These are phyloP conservation scores for Mythimna vitellina DNA, from an alignment of 2,888 invertebrate genomes.

Conservation along the genomic window DNA sequence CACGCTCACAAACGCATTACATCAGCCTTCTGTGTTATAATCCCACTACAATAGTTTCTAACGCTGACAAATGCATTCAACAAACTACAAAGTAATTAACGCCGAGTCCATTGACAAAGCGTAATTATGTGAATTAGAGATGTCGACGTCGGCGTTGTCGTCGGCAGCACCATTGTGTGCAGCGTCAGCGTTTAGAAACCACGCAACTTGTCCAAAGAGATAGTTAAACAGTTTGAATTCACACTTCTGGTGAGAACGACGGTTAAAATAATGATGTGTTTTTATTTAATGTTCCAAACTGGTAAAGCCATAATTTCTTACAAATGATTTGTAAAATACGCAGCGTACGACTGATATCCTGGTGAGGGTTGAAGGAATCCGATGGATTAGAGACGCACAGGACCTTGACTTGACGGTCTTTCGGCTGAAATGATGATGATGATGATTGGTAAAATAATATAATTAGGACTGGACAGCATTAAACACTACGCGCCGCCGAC, in stretches of 20 bases:
- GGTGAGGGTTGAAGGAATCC: too few relatives aligned
- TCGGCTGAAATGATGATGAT: too few relatives aligned
- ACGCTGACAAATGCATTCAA: conserved; percentile 29
- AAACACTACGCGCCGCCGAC: too few relatives aligned
- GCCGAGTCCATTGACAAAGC: conserved; percentile 19
- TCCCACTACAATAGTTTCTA: conserved; percentile 18
- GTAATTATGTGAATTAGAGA: conserved; percentile 23
- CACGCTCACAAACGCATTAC: conserved; percentile 23
- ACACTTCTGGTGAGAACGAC: neutral
- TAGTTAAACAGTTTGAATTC: conserved; percentile 8
- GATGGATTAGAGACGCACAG: too few relatives aligned
- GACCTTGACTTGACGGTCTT: too few relatives aligned
- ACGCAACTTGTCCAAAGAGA: conserved; percentile 1
- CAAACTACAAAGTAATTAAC: conserved; percentile 43
- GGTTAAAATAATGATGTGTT: neutral
- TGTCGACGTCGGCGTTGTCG: neutral
- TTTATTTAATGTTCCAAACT: too few relatives aligned
- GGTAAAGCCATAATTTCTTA: too few relatives aligned
- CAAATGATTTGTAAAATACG: too few relatives aligned
- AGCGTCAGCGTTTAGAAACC: conserved; percentile 4
- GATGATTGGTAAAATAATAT: too few relatives aligned
- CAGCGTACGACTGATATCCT: too few relatives aligned
- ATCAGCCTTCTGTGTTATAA: conserved; percentile 14
- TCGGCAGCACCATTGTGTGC: conserved; percentile 19
- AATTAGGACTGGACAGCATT: too few relatives aligned